Conservation (phyloP, 2,888 invertebrate genomes). For the Criorhina ranunculi region DNA sequence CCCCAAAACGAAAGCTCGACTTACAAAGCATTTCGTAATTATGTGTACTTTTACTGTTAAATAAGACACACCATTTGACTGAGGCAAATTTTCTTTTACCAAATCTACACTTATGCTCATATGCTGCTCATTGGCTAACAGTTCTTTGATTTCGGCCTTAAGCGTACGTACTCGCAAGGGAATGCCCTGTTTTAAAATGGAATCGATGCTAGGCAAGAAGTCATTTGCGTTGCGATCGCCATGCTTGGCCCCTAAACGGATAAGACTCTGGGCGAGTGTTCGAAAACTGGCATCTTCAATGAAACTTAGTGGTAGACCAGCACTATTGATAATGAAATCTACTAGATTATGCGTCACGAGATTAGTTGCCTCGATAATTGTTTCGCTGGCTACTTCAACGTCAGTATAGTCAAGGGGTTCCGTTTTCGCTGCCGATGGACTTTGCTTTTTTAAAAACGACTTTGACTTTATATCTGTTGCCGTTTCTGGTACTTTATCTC, state of each 20-base stretch:
- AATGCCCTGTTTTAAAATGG: conserved; percentile 57
- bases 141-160: conserved; percentile 43
- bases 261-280: conserved; percentile 40
- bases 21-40: conserved; percentile 36
- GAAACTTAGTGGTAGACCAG: conserved; percentile 46
- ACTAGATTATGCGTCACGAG: conserved; percentile 40
- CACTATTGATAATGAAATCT: conserved; percentile 42
- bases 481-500: conserved; percentile 48
- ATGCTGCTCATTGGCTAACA: conserved; percentile 46
- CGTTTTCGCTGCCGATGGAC: conserved; percentile 13
- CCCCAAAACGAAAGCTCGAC: conserved; percentile 43
- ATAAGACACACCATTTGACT: conserved; percentile 31
- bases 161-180: conserved; percentile 44
- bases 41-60: conserved; percentile 54
- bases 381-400: conserved; percentile 3
- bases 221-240: conserved; percentile 55
- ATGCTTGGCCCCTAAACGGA: conserved; percentile 48
- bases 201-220: conserved; percentile 35
- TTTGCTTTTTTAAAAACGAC: conserved; percentile 31
- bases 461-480: conserved; percentile 37
- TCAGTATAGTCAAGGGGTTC: conserved; percentile 28
- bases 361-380: conserved; percentile 28
- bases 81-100: conserved; percentile 20
- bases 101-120: conserved; percentile 57
- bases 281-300: conserved; percentile 51